Percentiles rank a stretch among this genome's conserved stretches.
Evolutionary conservation across 2,113 vertebrate species (phyloP).

Genomic region (Paraplagusia blochii): DNA sequence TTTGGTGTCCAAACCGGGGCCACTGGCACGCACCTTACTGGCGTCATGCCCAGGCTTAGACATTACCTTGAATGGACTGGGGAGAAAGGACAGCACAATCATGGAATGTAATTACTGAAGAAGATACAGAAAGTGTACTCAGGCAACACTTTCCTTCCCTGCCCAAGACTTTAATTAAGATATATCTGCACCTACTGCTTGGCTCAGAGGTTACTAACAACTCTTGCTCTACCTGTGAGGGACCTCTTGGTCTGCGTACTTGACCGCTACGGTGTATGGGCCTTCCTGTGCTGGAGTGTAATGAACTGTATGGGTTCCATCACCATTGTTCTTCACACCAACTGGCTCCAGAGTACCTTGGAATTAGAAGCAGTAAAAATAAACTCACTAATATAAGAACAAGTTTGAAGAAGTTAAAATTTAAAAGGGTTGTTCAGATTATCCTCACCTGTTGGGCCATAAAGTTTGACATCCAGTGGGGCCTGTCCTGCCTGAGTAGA

Average conservation of each 20-base stretch:
- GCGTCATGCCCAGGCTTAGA: slow-evolving; percentile 88
- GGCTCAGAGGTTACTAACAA: not conserved
- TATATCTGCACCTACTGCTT: slow-evolving; percentile 13
- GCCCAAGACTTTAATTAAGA: slow-evolving; percentile 33
- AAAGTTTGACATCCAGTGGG: slow-evolving; percentile 84
- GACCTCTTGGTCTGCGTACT: slow-evolving; percentile 89
- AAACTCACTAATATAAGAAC: not conserved
- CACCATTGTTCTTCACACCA: slow-evolving; percentile 86
- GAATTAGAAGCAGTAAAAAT: slow-evolving; percentile 13
- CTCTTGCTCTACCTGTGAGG: slow-evolving; percentile 83
- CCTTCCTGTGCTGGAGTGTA: slow-evolving; percentile 89
- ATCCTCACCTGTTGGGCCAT: slow-evolving; percentile 83
- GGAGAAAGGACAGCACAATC: slow-evolving; percentile 20
- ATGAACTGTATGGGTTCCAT: slow-evolving; percentile 88
- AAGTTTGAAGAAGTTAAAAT: not conserved
- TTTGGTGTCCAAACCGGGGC: slow-evolving; percentile 84
- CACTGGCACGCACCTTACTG: slow-evolving; percentile 91
- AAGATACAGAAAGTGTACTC: slow-evolving; percentile 18
- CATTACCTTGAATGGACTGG: slow-evolving; percentile 91
- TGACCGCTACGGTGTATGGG: slow-evolving; percentile 88
- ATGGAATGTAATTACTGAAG: slow-evolving; percentile 33
- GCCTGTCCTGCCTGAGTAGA: slow-evolving; percentile 85
- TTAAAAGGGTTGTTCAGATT: not conserved
- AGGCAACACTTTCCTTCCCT: slow-evolving; percentile 2
- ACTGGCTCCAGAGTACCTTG: slow-evolving; percentile 85